phyloP scores from a whole-genome alignment of 2,888 invertebrate species.

The Agrochola litura region DNA sequence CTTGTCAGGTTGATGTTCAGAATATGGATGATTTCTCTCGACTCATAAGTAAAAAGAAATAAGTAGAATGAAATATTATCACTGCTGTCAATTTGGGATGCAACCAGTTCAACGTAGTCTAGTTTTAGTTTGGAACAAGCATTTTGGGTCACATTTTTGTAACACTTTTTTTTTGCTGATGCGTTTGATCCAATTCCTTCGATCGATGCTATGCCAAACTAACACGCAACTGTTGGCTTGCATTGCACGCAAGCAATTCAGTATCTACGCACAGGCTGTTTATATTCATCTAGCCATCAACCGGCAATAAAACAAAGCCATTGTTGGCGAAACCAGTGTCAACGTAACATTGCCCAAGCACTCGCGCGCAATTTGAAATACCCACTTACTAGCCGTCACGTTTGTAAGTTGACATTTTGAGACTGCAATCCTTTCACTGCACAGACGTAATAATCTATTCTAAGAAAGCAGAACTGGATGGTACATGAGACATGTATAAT shows the following conservation, averaged over 20 bases:
- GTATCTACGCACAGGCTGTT: slow-evolving; percentile 55
- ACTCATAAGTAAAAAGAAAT: slow-evolving; percentile 28
- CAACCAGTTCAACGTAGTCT: slow-evolving; percentile 20
- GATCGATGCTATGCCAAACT: slow-evolving; percentile 28
- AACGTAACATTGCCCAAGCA: slow-evolving; percentile 77
- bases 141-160: slow-evolving; percentile 28
- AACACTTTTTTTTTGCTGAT: slow-evolving; percentile 26
- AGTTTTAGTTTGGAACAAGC: slow-evolving; percentile 41
- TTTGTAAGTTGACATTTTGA: slow-evolving; percentile 82
- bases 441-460: slow-evolving; percentile 63
- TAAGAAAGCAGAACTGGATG: slow-evolving; percentile 55
- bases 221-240: slow-evolving; percentile 42
- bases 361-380: slow-evolving; percentile 84
- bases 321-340: slow-evolving; percentile 81
- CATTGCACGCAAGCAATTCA: slow-evolving; percentile 31
- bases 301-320: slow-evolving; percentile 76
- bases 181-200: slow-evolving; percentile 43
- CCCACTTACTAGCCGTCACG: slow-evolving; percentile 78
- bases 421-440: slow-evolving; percentile 85
- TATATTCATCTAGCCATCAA: slow-evolving; percentile 62
- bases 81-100: slow-evolving; percentile 43
- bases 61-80: slow-evolving; percentile 52
- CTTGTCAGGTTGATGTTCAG: slow-evolving; percentile 47
- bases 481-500: slow-evolving; percentile 30
- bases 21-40: slow-evolving; percentile 47